These are phyloP conservation scores for Seladonia tumulorum DNA, from an alignment of 2,888 invertebrate genomes.

Conservation along the genomic window DNA sequence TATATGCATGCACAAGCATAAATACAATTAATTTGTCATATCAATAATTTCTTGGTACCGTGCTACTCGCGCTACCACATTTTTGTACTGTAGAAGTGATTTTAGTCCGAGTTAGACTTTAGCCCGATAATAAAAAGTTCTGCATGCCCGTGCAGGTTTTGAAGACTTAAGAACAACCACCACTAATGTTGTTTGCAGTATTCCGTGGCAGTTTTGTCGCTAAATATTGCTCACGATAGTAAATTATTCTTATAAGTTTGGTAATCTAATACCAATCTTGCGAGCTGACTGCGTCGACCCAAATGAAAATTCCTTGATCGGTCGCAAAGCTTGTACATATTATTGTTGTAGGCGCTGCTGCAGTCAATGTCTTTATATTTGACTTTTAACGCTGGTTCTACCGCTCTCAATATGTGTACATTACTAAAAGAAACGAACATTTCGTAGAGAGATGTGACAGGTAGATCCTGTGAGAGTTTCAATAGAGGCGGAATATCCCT, in stretches of 20 bases:
- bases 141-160: not conserved
- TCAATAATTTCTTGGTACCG: not conserved
- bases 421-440: slow-evolving; percentile 89
- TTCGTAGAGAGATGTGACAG: slow-evolving; percentile 87
- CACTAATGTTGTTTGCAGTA: slow-evolving; percentile 11
- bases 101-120: too few relatives aligned
- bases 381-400: slow-evolving; percentile 91
- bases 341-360: slow-evolving; percentile 75
- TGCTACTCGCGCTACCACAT: not conserved
- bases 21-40: not conserved
- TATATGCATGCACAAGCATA: slow-evolving; percentile 31
- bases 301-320: slow-evolving; percentile 79
- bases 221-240: not conserved
- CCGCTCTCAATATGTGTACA: slow-evolving; percentile 91
- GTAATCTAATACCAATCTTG: slow-evolving; percentile 86
- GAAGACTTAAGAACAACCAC: not conserved
- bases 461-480: slow-evolving; percentile 82
- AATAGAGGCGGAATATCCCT: slow-evolving; percentile 87
- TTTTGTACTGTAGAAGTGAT: slow-evolving; percentile 29
- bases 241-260: slow-evolving; percentile 53
- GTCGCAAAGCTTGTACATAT: slow-evolving; percentile 74
- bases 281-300: slow-evolving; percentile 86
- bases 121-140: not conserved
- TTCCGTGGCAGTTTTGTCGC: not conserved
- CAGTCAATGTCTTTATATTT: slow-evolving; percentile 84